Percentiles rank a stretch among this genome's conserved stretches.
Evolutionary conservation across 1,140 invertebrate species (phyloP).

Genomic region (Triops longicaudatus): DNA sequence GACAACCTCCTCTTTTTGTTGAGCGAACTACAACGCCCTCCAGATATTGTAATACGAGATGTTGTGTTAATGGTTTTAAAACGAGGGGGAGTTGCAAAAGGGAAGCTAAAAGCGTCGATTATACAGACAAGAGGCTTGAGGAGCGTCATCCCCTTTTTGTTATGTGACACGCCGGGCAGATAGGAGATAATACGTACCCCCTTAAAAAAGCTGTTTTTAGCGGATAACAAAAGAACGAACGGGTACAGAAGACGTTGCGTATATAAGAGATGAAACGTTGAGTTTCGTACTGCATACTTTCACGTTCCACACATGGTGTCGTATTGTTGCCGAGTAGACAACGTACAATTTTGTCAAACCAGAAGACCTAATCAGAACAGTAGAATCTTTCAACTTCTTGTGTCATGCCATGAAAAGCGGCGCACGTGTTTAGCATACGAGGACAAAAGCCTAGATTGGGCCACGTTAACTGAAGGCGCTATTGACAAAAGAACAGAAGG

Average conservation of each 20-base stretch:
- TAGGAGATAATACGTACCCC: not conserved
- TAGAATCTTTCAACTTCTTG: not conserved
- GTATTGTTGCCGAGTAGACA: not conserved
- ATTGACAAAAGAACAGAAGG: too few species aligned
- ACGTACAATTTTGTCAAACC: not conserved
- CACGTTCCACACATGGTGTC: constrained; percentile 2
- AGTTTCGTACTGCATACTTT: not conserved
- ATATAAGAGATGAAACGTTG: not conserved
- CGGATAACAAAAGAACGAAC: not conserved
- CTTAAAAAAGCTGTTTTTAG: not conserved
- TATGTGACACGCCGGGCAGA: not conserved
- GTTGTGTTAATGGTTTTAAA: constrained; percentile 1
- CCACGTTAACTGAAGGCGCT: too few species aligned
- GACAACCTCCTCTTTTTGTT: not conserved
- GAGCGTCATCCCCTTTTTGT: constrained; percentile 5
- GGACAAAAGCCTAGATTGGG: too few species aligned
- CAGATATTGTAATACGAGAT: not conserved
- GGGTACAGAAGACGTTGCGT: not conserved
- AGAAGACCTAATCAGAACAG: not conserved
- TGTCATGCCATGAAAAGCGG: not conserved
- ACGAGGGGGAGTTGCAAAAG: not conserved
- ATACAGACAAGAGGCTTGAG: not conserved
- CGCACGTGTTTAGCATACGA: too few species aligned
- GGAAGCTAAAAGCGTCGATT: not conserved
- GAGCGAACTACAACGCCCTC: not conserved